A percentile compares a stretch with the other conserved stretches of the same genome.
Conservation (phyloP, 2,888 invertebrate species). For the Drosophila longiperda region DNA sequence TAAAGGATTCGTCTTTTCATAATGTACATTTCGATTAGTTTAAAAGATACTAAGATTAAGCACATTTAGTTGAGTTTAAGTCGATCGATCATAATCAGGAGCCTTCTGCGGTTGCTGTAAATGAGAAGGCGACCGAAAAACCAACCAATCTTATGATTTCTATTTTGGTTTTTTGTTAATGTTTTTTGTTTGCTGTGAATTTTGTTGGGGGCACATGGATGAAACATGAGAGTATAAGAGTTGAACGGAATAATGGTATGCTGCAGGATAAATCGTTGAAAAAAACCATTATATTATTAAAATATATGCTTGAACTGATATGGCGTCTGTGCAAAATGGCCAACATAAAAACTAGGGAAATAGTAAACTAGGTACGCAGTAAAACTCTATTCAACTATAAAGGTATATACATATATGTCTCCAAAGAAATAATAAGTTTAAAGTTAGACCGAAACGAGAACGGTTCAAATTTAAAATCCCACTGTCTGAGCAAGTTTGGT, state of each 20-base stretch:
- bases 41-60: slow-evolving; percentile 24
- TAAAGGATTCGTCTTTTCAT: slow-evolving; percentile 32
- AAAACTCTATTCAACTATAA: slow-evolving; percentile 16
- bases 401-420: slow-evolving; percentile 1
- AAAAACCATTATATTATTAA: slow-evolving; percentile 13
- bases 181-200: slow-evolving; percentile 19
- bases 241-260: slow-evolving; percentile 48
- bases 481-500: slow-evolving; percentile 17
- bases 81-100: slow-evolving; percentile 84
- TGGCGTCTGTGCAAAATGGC: slow-evolving; percentile 47
- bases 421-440: neutral
- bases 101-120: slow-evolving; percentile 93
- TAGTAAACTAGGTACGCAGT: slow-evolving; percentile 28
- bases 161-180: slow-evolving; percentile 27
- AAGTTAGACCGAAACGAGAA: neutral
- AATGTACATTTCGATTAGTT: slow-evolving; percentile 54
- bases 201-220: slow-evolving; percentile 51
- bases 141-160: slow-evolving; percentile 83
- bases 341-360: slow-evolving; percentile 33
- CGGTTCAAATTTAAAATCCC: slow-evolving; percentile 9
- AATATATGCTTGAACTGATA: slow-evolving; percentile 17
- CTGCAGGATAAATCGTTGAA: slow-evolving; percentile 41
- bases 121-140: slow-evolving; percentile 91
- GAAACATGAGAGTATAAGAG: slow-evolving; percentile 55
- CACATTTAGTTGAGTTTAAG: slow-evolving; percentile 26